Percentiles rank a stretch among this genome's conserved stretches.
Evolutionary conservation across 53 echinoderm and acorn worm species (phyloP).

Genomic region (Temnopleurus reevesii): DNA sequence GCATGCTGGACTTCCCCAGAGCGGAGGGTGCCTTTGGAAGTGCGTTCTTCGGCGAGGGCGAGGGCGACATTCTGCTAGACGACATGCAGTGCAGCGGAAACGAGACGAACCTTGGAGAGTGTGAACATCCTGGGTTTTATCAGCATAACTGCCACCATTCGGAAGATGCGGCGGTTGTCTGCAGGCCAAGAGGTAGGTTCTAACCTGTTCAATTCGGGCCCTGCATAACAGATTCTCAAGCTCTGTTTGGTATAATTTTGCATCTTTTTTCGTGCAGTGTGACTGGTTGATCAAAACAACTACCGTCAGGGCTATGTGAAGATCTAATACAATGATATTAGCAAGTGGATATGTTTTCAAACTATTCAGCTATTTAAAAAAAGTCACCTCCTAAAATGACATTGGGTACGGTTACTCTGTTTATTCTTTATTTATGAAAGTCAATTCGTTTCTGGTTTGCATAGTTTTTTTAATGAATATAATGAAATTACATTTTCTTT

Average conservation of each 20-base stretch:
- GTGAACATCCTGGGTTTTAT: neutral
- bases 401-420: too few relatives aligned
- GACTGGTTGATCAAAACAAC: neutral
- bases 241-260: too few relatives aligned
- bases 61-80: slow-evolving; percentile 15
- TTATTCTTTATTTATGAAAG: too few relatives aligned
- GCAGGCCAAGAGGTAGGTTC: neutral
- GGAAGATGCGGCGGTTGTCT: slow-evolving; percentile 41
- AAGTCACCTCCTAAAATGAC: too few relatives aligned
- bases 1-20: slow-evolving; percentile 5
- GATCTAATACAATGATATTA: too few relatives aligned
- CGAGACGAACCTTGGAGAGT: slow-evolving; percentile 9
- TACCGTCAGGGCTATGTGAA: too few relatives aligned
- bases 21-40: neutral
- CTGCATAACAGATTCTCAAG: too few relatives aligned
- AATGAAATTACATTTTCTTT: too few relatives aligned
- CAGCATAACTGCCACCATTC: slow-evolving; percentile 20
- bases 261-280: neutral
- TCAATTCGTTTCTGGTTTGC: too few relatives aligned
- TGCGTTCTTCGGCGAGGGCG: slow-evolving; percentile 51
- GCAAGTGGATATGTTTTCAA: too few relatives aligned
- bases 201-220: neutral
- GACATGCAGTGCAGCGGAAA: slow-evolving; percentile 51
- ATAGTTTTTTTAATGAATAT: too few relatives aligned
- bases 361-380: too few relatives aligned